Conservation (phyloP, 2,888 invertebrate species). For the Drosophila robusta region DNA sequence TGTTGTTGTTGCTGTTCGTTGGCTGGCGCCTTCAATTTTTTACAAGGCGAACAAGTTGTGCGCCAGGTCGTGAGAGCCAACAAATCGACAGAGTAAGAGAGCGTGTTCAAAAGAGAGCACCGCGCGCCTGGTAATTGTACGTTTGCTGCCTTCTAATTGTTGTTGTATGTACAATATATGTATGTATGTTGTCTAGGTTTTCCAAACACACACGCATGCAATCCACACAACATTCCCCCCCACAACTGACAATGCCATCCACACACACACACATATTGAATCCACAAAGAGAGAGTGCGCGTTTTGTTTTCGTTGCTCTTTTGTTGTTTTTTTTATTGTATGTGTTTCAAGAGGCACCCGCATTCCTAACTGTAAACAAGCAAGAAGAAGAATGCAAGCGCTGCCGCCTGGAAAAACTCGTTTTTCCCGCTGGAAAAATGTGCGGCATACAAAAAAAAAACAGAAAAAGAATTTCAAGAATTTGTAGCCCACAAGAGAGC, state of each 20-base stretch:
- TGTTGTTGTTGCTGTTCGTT: conserved; percentile 23
- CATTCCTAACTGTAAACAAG: conserved; percentile 78
- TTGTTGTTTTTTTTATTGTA: conserved; percentile 7
- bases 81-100: conserved; percentile 8
- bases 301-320: conserved; percentile 61
- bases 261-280: conserved; percentile 20
- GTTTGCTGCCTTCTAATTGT: conserved; percentile 19
- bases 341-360: conserved; percentile 60
- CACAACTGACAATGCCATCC: conserved; percentile 26
- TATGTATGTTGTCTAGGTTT: conserved; percentile 48
- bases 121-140: conserved; percentile 29
- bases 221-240: conserved; percentile 39
- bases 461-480: conserved; percentile 74
- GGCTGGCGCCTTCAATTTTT: conserved; percentile 62
- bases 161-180: conserved; percentile 27
- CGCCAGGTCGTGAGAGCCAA: conserved; percentile 53
- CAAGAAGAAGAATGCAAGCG: conserved; percentile 65
- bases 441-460: conserved; percentile 42
- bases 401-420: conserved; percentile 75
- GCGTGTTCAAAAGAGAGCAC: conserved; percentile 3
- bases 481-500: conserved; percentile 65
- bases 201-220: conserved; percentile 33
- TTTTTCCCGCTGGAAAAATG: conserved; percentile 79
- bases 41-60: conserved; percentile 79
- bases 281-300: conserved; percentile 32